phyloP scores from a whole-genome alignment of 2,797 vertebrate species.

The Pteronotus mesoamericanus region DNA sequence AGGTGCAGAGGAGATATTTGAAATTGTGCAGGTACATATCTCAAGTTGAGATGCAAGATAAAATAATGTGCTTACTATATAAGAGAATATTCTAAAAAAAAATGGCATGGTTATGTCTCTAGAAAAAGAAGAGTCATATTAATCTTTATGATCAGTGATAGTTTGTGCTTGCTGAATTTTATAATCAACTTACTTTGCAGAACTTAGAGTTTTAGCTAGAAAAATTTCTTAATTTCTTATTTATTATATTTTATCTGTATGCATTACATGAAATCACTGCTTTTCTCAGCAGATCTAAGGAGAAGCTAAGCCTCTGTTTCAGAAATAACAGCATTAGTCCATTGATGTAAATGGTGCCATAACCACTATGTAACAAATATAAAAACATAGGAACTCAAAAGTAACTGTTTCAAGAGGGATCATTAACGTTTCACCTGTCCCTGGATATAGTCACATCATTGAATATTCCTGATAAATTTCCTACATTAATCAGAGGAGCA shows the following conservation, averaged over 20 bases:
- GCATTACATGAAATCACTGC: neutral
- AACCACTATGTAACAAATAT: neutral
- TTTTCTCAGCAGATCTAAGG: neutral
- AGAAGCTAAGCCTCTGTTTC: neutral
- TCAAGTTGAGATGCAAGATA: slow-evolving; percentile 16
- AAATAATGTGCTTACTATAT: neutral
- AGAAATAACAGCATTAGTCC: neutral
- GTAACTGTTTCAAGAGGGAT: neutral
- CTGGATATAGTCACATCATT: neutral
- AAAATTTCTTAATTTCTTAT: neutral
- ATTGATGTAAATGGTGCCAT: neutral
- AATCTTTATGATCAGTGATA: slow-evolving; percentile 32
- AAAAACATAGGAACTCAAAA: neutral
- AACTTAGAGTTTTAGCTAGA: neutral
- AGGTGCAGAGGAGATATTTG: neutral
- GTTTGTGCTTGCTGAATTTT: neutral
- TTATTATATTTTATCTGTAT: neutral
- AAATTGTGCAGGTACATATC: neutral
- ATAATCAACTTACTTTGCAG: neutral
- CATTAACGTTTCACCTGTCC: neutral
- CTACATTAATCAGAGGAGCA: neutral
- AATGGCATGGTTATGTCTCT: slow-evolving; percentile 23
- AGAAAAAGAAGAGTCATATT: slow-evolving; percentile 25
- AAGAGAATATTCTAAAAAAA: neutral
- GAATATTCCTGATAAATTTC: neutral